phyloP scores from a whole-genome alignment of 2,888 invertebrate species.

The Anoncus sp. region DNA sequence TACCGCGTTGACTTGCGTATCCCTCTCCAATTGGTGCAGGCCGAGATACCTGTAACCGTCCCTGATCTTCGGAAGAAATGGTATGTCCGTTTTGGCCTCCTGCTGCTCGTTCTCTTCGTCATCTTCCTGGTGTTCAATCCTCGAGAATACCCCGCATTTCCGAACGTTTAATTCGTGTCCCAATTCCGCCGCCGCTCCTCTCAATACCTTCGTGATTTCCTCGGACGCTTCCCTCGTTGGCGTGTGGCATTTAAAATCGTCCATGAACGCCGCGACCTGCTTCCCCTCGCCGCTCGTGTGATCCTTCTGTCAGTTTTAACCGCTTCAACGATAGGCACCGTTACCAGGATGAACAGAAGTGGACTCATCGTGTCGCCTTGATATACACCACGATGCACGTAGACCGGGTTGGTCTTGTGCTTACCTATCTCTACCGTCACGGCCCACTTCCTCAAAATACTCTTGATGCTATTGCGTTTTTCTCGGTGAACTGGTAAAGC shows the following conservation, averaged over 20 bases:
- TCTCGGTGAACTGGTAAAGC: slow-evolving; percentile 19
- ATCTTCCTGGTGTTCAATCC: background rate
- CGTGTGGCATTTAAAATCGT: slow-evolving; percentile 59
- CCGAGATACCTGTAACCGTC: slow-evolving; percentile 43
- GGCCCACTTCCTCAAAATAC: slow-evolving; percentile 16
- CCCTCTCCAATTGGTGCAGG: slow-evolving; percentile 7
- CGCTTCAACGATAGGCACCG: slow-evolving; percentile 15
- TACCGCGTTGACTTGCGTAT: background rate
- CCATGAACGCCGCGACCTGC: slow-evolving; percentile 50
- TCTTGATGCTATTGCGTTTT: background rate
- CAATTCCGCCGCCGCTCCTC: slow-evolving; percentile 18
- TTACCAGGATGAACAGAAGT: slow-evolving; percentile 47
- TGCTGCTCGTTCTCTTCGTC: background rate
- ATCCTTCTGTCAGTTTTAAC: slow-evolving; percentile 8
- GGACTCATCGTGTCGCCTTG: slow-evolving; percentile 60
- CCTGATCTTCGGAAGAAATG: slow-evolving; percentile 26
- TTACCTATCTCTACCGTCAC: slow-evolving; percentile 21
- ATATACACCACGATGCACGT: slow-evolving; percentile 37
- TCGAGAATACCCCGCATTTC: slow-evolving; percentile 34
- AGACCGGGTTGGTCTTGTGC: slow-evolving; percentile 2
- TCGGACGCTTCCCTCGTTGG: slow-evolving; percentile 8
- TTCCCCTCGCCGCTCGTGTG: slow-evolving; percentile 14
- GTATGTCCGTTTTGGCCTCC: slow-evolving; percentile 6
- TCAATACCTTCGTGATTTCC: slow-evolving; percentile 4
- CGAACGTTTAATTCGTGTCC: slow-evolving; percentile 14